Evolutionary conservation across 2,113 vertebrate species (phyloP).

Genomic region (Mustela nigripes): DNA sequence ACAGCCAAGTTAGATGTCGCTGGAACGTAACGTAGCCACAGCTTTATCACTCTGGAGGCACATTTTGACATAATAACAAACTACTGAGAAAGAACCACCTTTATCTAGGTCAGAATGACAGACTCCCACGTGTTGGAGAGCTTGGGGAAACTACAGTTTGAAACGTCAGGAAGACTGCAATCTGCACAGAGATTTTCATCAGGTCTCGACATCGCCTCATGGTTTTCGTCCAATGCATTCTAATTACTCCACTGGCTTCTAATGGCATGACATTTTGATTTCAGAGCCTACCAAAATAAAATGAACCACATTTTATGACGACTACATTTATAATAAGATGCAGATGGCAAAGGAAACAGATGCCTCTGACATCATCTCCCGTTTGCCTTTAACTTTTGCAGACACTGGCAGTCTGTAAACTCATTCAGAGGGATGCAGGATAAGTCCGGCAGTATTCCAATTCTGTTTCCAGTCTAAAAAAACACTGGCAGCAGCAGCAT

Average conservation of each 20-base stretch:
- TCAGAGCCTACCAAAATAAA: conserved; percentile 73
- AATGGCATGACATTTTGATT: conserved; percentile 73
- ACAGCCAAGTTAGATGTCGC: conserved; percentile 61
- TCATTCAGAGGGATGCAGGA: conserved; percentile 78
- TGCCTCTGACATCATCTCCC: conserved; percentile 80
- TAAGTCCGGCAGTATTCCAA: conserved; percentile 74
- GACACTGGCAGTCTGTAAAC: conserved; percentile 80
- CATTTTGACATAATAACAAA: conserved; percentile 81
- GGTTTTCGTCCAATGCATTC: conserved; percentile 70
- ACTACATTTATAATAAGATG: conserved; percentile 81
- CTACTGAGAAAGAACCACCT: conserved; percentile 72
- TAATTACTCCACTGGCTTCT: conserved; percentile 72
- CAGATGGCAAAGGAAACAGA: conserved; percentile 84
- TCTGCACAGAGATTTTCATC: conserved; percentile 71
- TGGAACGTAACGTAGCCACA: conserved; percentile 75
- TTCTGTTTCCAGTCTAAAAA: conserved; percentile 8
- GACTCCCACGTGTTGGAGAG: conserved; percentile 59
- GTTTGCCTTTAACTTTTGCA: conserved; percentile 83
- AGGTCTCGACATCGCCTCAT: conserved; percentile 60
- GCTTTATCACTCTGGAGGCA: conserved; percentile 76
- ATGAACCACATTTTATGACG: conserved; percentile 74
- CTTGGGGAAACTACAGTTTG: conserved; percentile 51
- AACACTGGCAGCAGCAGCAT: background rate
- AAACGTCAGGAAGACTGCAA: conserved; percentile 65
- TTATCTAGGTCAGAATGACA: conserved; percentile 81